Evolutionary conservation across 2,113 vertebrate genomes (phyloP), one percentile per base, ranked within the genome.

Genomic region (Phrynosoma platyrhinos): DNA sequence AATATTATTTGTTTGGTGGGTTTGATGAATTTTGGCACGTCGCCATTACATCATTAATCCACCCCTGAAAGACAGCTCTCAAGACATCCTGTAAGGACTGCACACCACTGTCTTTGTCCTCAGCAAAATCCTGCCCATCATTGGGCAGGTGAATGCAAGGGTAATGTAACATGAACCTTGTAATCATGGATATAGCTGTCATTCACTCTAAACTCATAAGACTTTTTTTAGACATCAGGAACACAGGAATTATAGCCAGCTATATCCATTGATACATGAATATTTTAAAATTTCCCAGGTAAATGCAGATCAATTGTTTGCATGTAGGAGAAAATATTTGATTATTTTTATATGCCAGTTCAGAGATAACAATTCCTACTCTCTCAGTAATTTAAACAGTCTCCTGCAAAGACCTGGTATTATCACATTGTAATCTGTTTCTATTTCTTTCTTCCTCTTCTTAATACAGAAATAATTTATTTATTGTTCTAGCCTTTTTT

Each of bases 321-420:
- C 47, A 53, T 83, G 47, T 52, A 25, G 52, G 6, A 75, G 80
- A 74, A 55, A 75, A 58, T 10, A n/a, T 52, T 18, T 64, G 62
- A 69, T 77, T 75, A 72, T 80, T 85, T 80, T 58, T 89, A 58
- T 89, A 76, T 68, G 6, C 52, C 79, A 27, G 9, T 3, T 0
- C 86, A 87, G 74, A 90, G 83, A 75, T 75, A 78, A 85, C 77
- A 71, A 69, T 90, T 86, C 87, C 84, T n/a, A 3, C 79, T 21
- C 2, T 86, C 86, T 87, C 9, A 32, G 76, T 62, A 84, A 86
- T 82, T 0, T 0, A 90, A 55, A 82, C 5, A 0, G 79, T 69
- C 72, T 90, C 27, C 47, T 88, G 27, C 8, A 58, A 52, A 32
- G 18, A 47, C 18, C 62, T n/a, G 68, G 27, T 64, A 91, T 42